Evolutionary conservation across 1,140 invertebrate genomes (phyloP), one percentile per base, ranked within the genome.

Genomic region (Pteromalus puparum): DNA sequence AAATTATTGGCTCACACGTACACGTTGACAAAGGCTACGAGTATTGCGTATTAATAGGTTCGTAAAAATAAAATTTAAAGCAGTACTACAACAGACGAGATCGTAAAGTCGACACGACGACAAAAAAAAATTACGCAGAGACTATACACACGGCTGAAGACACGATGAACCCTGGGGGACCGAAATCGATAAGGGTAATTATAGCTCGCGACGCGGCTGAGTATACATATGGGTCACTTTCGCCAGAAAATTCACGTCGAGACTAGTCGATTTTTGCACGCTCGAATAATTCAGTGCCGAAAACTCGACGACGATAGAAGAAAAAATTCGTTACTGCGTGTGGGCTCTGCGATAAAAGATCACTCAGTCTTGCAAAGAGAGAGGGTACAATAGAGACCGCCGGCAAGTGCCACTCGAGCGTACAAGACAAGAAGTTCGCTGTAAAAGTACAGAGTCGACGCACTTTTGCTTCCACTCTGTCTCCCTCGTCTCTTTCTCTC

Each of bases 131-230:
- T n/a, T n/a, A n/a, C n/a, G 3, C 9, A 6, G 68, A 13, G 30
- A 28, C 18, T n/a, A 21, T 21, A 61, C 6, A 61, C 38, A 18
- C 38, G 42, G 42, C 1, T 78, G n/a, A 83, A 83, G 75, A 81
- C 38, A 15, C 83, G 61, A 81, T n/a, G 68, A 84, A 70, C 77
- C 46, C 77, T 28, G 70, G 72, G 46, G 53, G 67, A 81, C 34
- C 72, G 68, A 68, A 84, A 84, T 84, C 83, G 48, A 84, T 84
- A 81, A 76, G 34, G 34, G 30, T 84, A 84, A 84, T 84, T 84
- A 84, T 84, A 84, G 53, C 83, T 76, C 38, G n/a, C 82, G 38
- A 26, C 67, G 34, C 72, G 28, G 9, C 70, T 4, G 34, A 84
- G 74, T 84, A 78, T 84, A 79, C 82, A 84, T 80, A 80, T 84